Percentiles rank a stretch among this genome's conserved stretches.
These are phyloP conservation scores for Planococcus citri DNA, from an alignment of 1,140 invertebrate species.

Conservation along the genomic window DNA sequence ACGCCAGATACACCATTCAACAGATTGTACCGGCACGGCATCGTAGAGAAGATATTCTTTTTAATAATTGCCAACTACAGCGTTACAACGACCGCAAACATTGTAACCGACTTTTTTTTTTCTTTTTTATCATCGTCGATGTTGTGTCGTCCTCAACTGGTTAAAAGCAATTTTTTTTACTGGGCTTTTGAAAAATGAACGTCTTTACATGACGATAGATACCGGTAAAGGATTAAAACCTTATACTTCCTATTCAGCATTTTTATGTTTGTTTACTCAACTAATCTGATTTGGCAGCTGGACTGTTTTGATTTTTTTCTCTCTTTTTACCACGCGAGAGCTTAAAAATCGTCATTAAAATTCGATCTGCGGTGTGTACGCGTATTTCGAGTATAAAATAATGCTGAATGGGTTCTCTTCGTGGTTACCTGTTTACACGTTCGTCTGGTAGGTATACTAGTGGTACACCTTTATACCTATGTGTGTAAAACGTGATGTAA, in stretches of 20 bases:
- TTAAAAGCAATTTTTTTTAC: background rate
- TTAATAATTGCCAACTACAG: slow-evolving; percentile 3
- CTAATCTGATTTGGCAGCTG: slow-evolving; percentile 1
- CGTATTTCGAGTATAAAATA: background rate
- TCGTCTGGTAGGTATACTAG: too few species aligned
- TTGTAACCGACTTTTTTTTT: slow-evolving; percentile 7
- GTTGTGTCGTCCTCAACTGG: too few species aligned
- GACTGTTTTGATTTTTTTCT: background rate
- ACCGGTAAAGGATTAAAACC: background rate
- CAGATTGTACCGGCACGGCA: background rate
- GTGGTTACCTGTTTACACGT: too few species aligned
- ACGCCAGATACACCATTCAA: too few species aligned
- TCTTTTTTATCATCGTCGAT: background rate
- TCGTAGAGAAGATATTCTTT: background rate
- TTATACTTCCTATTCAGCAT: background rate
- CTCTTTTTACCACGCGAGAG: too few species aligned
- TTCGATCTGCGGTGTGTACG: background rate
- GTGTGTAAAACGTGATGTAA: background rate
- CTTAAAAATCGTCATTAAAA: background rate
- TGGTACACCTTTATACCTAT: too few species aligned
- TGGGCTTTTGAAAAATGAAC: background rate
- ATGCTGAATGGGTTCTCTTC: too few species aligned
- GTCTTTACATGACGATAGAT: background rate
- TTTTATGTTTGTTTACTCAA: background rate
- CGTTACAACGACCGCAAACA: background rate